Evolutionary conservation across 2,888 invertebrate genomes (phyloP).

Genomic region (Escarpia spicata): DNA sequence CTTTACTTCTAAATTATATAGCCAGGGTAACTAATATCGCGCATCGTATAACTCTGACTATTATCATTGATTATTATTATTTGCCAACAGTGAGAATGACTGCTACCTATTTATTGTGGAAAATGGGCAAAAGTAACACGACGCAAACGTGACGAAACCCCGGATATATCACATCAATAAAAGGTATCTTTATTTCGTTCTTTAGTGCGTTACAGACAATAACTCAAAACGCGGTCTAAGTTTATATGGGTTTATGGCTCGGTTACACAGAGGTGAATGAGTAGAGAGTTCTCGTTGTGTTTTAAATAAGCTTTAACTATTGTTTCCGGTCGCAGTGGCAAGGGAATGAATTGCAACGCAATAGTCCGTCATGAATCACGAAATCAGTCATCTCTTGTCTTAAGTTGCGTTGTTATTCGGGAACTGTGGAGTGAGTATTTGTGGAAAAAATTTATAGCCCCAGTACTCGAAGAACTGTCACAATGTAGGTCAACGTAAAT

Average conservation of each 20-base stretch:
- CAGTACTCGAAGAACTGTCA: neutral
- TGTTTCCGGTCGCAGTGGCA: neutral
- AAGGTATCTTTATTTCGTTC: neutral
- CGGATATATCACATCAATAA: neutral
- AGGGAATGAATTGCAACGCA: neutral
- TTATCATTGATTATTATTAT: too few relatives aligned
- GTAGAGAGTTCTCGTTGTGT: neutral
- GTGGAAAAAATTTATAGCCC: neutral
- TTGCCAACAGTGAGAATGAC: too few relatives aligned
- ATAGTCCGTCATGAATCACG: neutral
- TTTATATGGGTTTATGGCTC: neutral
- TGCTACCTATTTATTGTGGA: neutral
- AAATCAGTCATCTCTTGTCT: neutral
- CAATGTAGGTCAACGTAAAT: neutral
- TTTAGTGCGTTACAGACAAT: neutral
- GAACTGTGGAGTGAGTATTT: neutral
- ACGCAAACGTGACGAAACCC: neutral
- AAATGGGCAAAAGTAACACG: neutral
- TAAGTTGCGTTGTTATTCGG: neutral
- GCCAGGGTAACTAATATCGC: too few relatives aligned
- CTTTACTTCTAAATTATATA: too few relatives aligned
- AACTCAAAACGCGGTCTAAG: neutral
- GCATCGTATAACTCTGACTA: too few relatives aligned
- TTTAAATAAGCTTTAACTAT: neutral
- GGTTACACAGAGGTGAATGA: neutral